Base-by-base conservation (phyloP, 37 sponge, comb jelly and placozoan genomes). In the Hexactinellida sp. region DNA sequence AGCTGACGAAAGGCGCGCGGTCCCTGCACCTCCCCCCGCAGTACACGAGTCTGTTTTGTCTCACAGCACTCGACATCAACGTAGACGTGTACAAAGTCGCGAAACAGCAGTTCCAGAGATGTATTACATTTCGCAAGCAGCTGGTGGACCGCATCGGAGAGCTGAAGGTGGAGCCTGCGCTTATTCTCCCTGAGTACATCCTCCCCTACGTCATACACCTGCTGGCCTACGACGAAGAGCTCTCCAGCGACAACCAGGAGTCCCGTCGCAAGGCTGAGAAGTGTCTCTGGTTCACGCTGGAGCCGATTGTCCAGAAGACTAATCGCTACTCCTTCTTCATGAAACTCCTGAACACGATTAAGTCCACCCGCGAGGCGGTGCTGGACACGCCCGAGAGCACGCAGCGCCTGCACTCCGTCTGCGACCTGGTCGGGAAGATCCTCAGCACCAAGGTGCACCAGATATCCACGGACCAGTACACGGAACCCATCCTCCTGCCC, bases 21-120 rank as follows among this genome's bases (percentile, higher is more conserved):
- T 63, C 76, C 76, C 34, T 63, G 13, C 76, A n/a, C 13, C 76
- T 63, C 25, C 76, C 76, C 34, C 30, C 76, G 3, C 76, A 63
- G 34, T 63, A 63, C 76, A 63, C 76, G 25, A 63, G 76, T 63
- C 34, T 63, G 76, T 63, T 63, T n/a, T 63, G 76, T n/a, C 30
- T 63, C 28, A 21, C 76, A 25, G 76, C 76, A 25, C 30, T 63
- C 3, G 76, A 63, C 76, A 63, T 63, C 76, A 63, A 63, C 13
- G 5, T 25, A 63, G 76, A 63, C 1, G 30, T 63, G 30, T 63
- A 25, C 34, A 63, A 63, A n/a, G 3, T 63, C 28, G 76, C 76
- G 21, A 63, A 63, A n/a, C 76, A 63, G 34, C 76, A 63, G 34
- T 63, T 63, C 3, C 76, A 63, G 76, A 63, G 76, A n/a, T 63